Percentiles rank a stretch among this genome's conserved stretches.
Evolutionary conservation across 1,140 invertebrate species (phyloP).

Genomic region (Procambarus virginalis): DNA sequence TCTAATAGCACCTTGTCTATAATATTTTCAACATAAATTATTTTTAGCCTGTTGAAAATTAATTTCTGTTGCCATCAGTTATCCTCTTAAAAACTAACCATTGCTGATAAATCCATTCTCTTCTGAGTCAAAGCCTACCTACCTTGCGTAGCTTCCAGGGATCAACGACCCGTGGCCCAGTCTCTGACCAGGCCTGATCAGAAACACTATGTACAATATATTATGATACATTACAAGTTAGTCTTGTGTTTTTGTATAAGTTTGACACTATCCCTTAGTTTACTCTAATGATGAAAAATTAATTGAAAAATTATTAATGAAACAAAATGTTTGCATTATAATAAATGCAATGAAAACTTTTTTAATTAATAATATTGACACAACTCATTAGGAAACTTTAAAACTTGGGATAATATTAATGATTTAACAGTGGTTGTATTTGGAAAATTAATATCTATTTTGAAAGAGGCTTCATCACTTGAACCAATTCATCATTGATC

Average conservation of each 20-base stretch:
- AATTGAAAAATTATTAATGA: not conserved
- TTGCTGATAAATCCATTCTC: not conserved
- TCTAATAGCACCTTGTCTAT: not conserved
- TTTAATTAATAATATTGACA: not conserved
- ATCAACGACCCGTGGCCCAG: too few species aligned
- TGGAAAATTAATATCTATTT: conserved; percentile 16
- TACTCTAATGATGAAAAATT: not conserved
- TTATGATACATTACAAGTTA: not conserved
- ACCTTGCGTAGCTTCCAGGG: too few species aligned
- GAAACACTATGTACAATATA: not conserved
- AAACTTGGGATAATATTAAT: conserved; percentile 2
- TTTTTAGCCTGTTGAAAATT: not conserved
- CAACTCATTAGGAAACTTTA: not conserved
- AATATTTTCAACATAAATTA: not conserved
- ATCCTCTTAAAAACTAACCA: not conserved
- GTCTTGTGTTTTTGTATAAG: not conserved
- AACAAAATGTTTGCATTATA: not conserved
- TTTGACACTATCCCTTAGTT: not conserved
- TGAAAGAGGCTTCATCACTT: not conserved
- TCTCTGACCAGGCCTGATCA: not conserved
- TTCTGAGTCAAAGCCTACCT: not conserved
- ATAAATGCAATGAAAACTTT: not conserved
- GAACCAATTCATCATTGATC: not conserved
- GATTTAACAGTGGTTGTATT: not conserved
- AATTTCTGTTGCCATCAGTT: not conserved